Evolutionary conservation across 2,797 vertebrate species (phyloP), one percentile per base, ranked within the genome.

Genomic region (Octomys mimax): DNA sequence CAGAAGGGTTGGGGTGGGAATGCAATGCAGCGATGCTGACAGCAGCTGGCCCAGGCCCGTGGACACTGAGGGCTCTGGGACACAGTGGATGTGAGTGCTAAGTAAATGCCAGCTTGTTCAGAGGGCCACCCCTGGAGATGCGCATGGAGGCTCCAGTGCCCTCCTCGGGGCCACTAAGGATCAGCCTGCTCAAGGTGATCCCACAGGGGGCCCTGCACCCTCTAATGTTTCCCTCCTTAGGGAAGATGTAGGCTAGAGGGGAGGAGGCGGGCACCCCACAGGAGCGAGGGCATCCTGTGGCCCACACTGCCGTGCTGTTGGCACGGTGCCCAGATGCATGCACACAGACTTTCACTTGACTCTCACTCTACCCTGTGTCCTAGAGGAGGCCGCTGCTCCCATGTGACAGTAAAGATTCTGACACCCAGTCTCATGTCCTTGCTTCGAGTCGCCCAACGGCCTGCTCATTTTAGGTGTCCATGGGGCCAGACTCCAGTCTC

Each of bases 291-390:
- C 1, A 16, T 4, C 36, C 42, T 2, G 42, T 0, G 0, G 28
- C 26, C 14, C 2, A 36, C 39, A 33, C 33, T 0, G 42, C 42
- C 28, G 0, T 0, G 0, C 2, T 4, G 12, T 31, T 4, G 57
- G 71, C n/a, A 39, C 54, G 6, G 10, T 26, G 12, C 59, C 9
- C 13, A 9, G 49, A 21, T 5, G 11, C 11, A 14, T 1, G 4
- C 28, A 31, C 13, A 46, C 3, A 24, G 1, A 46, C 71, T 78
- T 22, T 22, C 85, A 19, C 19, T 19, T 24, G 12, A 46, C 52
- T 39, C 52, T 82, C 31, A 33, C 21, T 3, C 39, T 13, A 1
- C 14, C 28, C 21, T 70, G 3, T 18, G 18, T 14, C 28, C 11
- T 5, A 39, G 24, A 33, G 26, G 22, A 2, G 7, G 9, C 8